A percentile compares a stretch with the other conserved stretches of the same genome.
These are phyloP conservation scores for Venusia cambrica DNA, from an alignment of 2,888 invertebrate species.

Conservation along the genomic window DNA sequence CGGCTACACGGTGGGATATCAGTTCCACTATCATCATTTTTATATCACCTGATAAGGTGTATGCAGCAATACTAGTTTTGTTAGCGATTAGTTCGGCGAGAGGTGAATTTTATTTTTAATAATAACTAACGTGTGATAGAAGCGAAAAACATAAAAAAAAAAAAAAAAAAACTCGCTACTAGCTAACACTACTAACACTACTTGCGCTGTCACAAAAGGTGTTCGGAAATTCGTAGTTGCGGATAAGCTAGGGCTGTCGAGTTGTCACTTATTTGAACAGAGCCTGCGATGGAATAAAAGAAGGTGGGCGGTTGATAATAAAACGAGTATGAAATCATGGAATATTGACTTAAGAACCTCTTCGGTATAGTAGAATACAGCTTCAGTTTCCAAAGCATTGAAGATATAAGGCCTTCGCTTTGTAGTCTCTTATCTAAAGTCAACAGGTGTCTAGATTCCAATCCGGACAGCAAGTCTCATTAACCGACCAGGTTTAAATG, in stretches of 20 bases:
- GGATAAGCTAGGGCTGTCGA: slow-evolving; percentile 6
- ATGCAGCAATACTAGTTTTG: too few relatives aligned
- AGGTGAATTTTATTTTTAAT: too few relatives aligned
- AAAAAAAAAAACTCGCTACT: slow-evolving; percentile 10
- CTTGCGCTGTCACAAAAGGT: slow-evolving; percentile 1
- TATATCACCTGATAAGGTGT: slow-evolving; percentile 17
- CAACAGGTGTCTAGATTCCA: slow-evolving; percentile 14
- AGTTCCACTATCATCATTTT: slow-evolving; percentile 14
- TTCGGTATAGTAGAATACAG: too few relatives aligned
- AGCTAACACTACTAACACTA: slow-evolving; percentile 14
- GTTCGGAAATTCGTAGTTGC: slow-evolving; percentile 3
- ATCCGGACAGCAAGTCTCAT: slow-evolving; percentile 8
- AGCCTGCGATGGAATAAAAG: neutral
- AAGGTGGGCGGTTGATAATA: too few relatives aligned
- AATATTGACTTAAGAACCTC: too few relatives aligned
- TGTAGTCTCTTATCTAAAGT: slow-evolving; percentile 1
- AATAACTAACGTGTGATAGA: too few relatives aligned
- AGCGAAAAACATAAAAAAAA: too few relatives aligned
- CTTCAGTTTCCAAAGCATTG: too few relatives aligned
- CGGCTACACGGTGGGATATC: slow-evolving; percentile 12
- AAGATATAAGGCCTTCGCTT: too few relatives aligned
- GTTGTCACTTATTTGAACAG: slow-evolving; percentile 5
- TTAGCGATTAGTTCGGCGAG: too few relatives aligned
- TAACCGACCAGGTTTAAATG: slow-evolving; percentile 16
- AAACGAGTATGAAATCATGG: too few relatives aligned